Evolutionary conservation across 2,888 invertebrate genomes (phyloP), one percentile per base, ranked within the genome.

Genomic region (Lumbricus terrestris): DNA sequence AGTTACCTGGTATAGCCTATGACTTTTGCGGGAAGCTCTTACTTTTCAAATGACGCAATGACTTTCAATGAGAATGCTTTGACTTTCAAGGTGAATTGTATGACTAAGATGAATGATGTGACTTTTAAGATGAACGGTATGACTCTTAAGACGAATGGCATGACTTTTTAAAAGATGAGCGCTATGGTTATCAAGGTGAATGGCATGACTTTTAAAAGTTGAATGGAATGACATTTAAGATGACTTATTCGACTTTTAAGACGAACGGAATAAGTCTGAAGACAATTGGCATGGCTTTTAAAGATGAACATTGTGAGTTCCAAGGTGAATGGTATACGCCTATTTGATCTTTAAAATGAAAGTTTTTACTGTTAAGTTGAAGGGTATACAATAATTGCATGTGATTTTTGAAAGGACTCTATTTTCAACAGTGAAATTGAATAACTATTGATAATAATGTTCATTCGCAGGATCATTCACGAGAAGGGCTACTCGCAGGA

Each of bases 401-500:
- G 40, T 40, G 40, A 11, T 11, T 40, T 88, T 42, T 2, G 16
- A 11, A 23, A 42, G 13, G 16, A 42, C 40, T 34, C 16, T 54
- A 69, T 20, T 69, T n/a, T n/a, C n/a, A n/a, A n/a, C 69, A 8
- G 2, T 29, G 69, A 29, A 29, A n/a, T n/a, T 69, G 69, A 47
- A 16, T 47, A 47, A 6, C 47, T 47, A 23, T n/a, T 83, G 83
- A 37, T 47, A 23, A 33, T 83, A 33, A 23, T 37, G 83, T 54
- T 3, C 4, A 18, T 11, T 34, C 18, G 5, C n/a, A 91, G 90
- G 85, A 90, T 90, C 40, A 83, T 90, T 33, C 88, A 89, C n/a
- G 90, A 90, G 89, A 89, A 90, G 38, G 90, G 90, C 23, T 90
- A 89, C 47, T 42, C 83, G 34, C 35, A 83, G 37, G 89, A 89